Conservation (phyloP, 1,140 invertebrate genomes). For the Papilio xuthus region DNA sequence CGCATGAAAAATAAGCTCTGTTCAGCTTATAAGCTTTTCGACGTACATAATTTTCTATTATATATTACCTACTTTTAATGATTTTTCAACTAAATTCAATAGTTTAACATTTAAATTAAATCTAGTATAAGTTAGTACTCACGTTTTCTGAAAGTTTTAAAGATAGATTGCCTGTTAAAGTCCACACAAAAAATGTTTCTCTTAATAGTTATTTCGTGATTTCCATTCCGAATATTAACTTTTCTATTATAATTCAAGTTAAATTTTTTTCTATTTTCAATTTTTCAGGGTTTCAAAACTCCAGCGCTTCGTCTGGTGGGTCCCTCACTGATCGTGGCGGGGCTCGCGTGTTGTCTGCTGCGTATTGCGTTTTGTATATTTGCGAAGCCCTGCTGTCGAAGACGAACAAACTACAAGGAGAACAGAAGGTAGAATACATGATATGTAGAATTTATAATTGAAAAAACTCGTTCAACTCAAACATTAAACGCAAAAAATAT, state of each 20-base stretch:
- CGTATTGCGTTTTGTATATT: constrained; percentile 83
- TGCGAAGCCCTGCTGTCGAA: constrained; percentile 77
- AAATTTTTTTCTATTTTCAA: background rate
- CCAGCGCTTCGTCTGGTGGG: constrained; percentile 91
- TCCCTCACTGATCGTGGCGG: constrained; percentile 86
- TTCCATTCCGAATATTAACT: background rate
- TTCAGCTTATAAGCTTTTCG: background rate
- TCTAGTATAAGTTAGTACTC: too few relatives aligned
- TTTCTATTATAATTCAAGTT: background rate
- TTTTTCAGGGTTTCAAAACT: constrained; percentile 89
- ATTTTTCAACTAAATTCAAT: background rate
- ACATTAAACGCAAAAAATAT: too few relatives aligned
- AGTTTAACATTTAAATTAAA: background rate
- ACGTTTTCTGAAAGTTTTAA: too few relatives aligned
- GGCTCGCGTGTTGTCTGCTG: constrained; percentile 82
- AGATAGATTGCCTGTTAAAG: too few relatives aligned
- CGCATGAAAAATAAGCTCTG: background rate
- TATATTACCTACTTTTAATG: background rate
- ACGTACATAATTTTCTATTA: too few relatives aligned
- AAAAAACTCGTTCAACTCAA: background rate
- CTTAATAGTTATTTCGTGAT: too few relatives aligned
- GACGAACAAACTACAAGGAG: constrained; percentile 78
- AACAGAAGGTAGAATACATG: constrained; percentile 69
- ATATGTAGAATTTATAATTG: background rate
- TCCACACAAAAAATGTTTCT: too few relatives aligned